phyloP scores from a whole-genome alignment of 2,888 invertebrate species.

The Conchocele bisecta region DNA sequence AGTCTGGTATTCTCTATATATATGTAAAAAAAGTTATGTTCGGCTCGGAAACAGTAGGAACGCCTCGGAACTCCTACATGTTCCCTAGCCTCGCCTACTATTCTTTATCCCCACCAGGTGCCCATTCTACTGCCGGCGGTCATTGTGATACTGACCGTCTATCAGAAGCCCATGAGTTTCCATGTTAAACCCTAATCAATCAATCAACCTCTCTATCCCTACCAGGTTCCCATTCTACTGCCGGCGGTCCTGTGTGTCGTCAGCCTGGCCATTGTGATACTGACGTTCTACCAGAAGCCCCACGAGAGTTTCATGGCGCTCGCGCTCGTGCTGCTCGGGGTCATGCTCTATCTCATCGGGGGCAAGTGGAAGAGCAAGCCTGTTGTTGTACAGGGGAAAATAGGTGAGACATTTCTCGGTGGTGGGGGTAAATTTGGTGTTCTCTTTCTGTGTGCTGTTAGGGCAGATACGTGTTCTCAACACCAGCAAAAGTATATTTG shows the following conservation, averaged over 20 bases:
- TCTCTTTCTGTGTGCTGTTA: no score
- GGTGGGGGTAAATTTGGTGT: no score
- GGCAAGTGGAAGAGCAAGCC: constrained; percentile 76
- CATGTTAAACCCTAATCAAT: no score
- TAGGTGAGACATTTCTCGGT: constrained; percentile 64
- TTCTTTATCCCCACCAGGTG: constrained; percentile 84
- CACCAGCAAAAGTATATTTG: no score
- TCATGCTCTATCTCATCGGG: constrained; percentile 85
- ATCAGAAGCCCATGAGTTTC: constrained; percentile 90
- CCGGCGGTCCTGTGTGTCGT: constrained; percentile 93
- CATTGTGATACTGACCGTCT: constrained; percentile 93
- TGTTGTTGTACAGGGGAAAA: constrained; percentile 67
- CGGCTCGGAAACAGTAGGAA: no score
- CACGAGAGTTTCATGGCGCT: constrained; percentile 87
- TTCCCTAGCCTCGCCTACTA: not conserved
- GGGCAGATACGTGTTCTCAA: no score
- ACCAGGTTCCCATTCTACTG: constrained; percentile 89
- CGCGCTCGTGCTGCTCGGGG: constrained; percentile 86
- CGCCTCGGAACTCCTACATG: not conserved
- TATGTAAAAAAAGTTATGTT: no score
- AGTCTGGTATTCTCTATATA: no score
- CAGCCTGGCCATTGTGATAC: constrained; percentile 92
- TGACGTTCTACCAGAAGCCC: constrained; percentile 92
- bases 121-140: constrained; percentile 92
- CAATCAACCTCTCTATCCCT: no score